Conservation (phyloP, 2,888 invertebrate genomes). For the Galeruca laticollis region DNA sequence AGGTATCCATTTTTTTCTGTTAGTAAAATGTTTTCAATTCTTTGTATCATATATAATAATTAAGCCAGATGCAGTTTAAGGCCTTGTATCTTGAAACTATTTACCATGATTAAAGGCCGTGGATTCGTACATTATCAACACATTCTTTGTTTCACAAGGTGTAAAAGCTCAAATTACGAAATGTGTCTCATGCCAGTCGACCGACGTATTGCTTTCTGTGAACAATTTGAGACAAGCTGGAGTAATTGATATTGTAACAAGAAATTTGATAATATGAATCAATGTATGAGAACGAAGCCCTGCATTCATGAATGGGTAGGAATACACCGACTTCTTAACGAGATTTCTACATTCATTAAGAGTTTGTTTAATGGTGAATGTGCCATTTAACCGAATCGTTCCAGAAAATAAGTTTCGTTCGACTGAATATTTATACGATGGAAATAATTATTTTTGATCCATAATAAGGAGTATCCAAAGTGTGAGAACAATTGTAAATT, state of each 20-base stretch:
- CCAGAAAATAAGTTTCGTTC: background rate
- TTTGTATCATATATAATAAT: too few species aligned
- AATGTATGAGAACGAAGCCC: slow-evolving; percentile 57
- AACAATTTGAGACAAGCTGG: slow-evolving; percentile 38
- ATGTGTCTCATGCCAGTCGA: slow-evolving; percentile 6
- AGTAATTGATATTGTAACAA: slow-evolving; percentile 51
- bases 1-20: too few species aligned
- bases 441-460: too few species aligned
- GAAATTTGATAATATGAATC: slow-evolving; percentile 44
- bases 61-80: too few species aligned
- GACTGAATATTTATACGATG: too few species aligned
- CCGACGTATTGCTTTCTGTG: slow-evolving; percentile 17
- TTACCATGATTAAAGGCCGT: background rate
- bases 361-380: slow-evolving; percentile 50
- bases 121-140: background rate
- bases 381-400: slow-evolving; percentile 5
- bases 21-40: too few species aligned
- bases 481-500: too few species aligned
- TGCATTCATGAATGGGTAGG: slow-evolving; percentile 57
- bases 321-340: slow-evolving; percentile 43
- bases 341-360: slow-evolving; percentile 50
- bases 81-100: background rate
- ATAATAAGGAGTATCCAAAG: too few species aligned
- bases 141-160: background rate
- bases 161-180: slow-evolving; percentile 16